Evolutionary conservation across 1,140 invertebrate species (phyloP).

Genomic region (Chelonus insularis): DNA sequence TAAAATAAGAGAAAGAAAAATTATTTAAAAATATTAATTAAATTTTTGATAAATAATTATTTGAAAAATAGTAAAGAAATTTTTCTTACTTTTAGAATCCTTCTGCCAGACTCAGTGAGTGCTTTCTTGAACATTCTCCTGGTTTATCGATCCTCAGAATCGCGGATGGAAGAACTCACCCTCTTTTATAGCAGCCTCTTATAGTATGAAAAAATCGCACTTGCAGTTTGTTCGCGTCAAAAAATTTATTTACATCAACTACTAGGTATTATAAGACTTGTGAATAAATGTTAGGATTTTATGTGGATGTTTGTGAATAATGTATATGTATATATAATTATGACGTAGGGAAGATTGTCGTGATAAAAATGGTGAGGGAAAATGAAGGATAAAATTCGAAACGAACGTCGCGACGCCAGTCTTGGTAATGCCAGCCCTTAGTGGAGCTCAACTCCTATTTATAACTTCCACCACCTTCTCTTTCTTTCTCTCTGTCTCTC

Average conservation of each 20-base stretch:
- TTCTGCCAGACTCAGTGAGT: constrained; percentile 51
- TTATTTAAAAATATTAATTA: too few relatives aligned
- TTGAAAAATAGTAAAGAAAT: constrained; percentile 17
- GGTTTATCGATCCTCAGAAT: constrained; percentile 26
- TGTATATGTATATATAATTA: background rate
- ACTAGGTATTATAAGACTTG: too few relatives aligned
- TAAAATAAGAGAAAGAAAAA: too few relatives aligned
- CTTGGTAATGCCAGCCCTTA: constrained; percentile 43
- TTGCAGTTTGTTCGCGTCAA: background rate
- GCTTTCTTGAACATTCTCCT: constrained; percentile 50
- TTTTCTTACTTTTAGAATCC: constrained; percentile 50
- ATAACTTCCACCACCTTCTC: constrained; percentile 40
- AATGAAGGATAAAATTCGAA: constrained; percentile 20
- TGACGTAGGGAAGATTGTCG: background rate
- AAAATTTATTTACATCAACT: background rate
- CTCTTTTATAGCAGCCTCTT: background rate
- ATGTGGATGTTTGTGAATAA: too few relatives aligned
- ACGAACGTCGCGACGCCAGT: constrained; percentile 36
- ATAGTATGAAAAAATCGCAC: background rate
- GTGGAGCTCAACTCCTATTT: constrained; percentile 42
- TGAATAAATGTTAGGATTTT: too few relatives aligned
- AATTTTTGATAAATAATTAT: too few relatives aligned
- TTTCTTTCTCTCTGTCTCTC: too few relatives aligned
- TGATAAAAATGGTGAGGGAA: background rate
- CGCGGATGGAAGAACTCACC: background rate